Evolutionary conservation across 2,113 vertebrate species (phyloP), one percentile per base, ranked within the genome.

Genomic region (Paradisaea rubra): DNA sequence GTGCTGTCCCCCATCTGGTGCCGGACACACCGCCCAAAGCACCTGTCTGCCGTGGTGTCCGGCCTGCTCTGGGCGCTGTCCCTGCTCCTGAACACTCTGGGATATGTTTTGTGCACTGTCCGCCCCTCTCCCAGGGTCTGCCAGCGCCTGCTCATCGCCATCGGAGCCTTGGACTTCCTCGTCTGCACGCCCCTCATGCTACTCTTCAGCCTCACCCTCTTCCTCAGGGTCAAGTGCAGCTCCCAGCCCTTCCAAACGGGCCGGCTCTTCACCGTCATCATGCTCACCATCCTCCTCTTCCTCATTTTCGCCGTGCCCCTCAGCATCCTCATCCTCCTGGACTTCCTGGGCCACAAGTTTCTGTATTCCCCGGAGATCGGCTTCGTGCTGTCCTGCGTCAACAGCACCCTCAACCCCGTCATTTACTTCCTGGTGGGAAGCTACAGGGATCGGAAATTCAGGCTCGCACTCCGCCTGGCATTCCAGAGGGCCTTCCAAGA

Each of bases 401-500:
- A 97, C 4, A 97, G 96, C 79, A 93, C 49, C 3, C 73, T 97
- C 69, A 97, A 97, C 63, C 95, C 96, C 0, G 0, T 97, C 85
- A 94, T 97, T n/a, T 97, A 97, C 59, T 97, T 97, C 87, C 83
- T 96, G 10, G 91, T 97, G 78, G 95, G 96, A 18, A 97, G 96
- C 89, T 97, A 97, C 88, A 90, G 68, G 66, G 95, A 96, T 37
- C 53, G 42, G 4, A 93, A 81, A 13, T 94, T 94, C 86, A 79
- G 81, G 74, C 52, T 93, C 11, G 8, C 95, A 50, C 90, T 96
- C 71, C 76, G 42, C 45, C 79, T 93, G 85, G 96, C 96, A 0
- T 96, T 96, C 93, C 96, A 96, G 82, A 96, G 94, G 68, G 96
- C 88, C 16, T 96, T 96, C 81, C 94, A 96, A 37, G 95, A 93